Percentiles rank a stretch among this genome's conserved stretches.
phyloP scores from a whole-genome alignment of 2,888 invertebrate genomes.

The Dorcus parallelipipedus region DNA sequence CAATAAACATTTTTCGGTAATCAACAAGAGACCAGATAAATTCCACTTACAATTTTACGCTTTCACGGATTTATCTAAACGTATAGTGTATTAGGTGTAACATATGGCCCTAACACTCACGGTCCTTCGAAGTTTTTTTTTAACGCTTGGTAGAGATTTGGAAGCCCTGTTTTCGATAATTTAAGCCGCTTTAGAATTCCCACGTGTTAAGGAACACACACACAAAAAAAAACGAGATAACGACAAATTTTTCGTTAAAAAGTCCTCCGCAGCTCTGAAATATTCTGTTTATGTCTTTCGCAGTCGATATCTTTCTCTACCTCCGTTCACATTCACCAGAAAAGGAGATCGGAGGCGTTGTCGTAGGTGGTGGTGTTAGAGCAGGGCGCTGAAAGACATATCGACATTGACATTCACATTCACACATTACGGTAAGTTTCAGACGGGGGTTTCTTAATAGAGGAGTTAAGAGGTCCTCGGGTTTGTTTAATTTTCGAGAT shows the following conservation, averaged over 20 bases:
- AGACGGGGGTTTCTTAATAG: too few species aligned
- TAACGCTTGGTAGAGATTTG: background rate
- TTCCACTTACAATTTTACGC: too few species aligned
- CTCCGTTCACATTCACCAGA: background rate
- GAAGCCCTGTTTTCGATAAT: background rate
- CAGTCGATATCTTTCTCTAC: too few species aligned
- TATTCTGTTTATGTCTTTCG: background rate
- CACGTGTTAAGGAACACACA: background rate
- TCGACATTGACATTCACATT: background rate
- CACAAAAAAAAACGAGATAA: background rate
- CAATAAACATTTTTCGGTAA: too few species aligned
- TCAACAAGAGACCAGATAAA: too few species aligned
- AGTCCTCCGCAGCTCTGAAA: background rate
- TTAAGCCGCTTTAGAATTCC: background rate
- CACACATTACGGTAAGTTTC: background rate
- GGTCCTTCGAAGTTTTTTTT: background rate
- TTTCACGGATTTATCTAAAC: too few species aligned
- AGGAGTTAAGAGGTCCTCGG: too few species aligned
- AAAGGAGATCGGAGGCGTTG: background rate
- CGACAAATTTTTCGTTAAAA: background rate
- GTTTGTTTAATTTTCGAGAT: too few species aligned
- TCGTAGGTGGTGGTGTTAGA: too few species aligned
- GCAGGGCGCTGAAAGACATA: too few species aligned
- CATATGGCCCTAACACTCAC: too few species aligned
- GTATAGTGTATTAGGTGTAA: too few species aligned